Evolutionary conservation across 2,113 vertebrate genomes (phyloP).

Genomic region (Accipiter cooperii): DNA sequence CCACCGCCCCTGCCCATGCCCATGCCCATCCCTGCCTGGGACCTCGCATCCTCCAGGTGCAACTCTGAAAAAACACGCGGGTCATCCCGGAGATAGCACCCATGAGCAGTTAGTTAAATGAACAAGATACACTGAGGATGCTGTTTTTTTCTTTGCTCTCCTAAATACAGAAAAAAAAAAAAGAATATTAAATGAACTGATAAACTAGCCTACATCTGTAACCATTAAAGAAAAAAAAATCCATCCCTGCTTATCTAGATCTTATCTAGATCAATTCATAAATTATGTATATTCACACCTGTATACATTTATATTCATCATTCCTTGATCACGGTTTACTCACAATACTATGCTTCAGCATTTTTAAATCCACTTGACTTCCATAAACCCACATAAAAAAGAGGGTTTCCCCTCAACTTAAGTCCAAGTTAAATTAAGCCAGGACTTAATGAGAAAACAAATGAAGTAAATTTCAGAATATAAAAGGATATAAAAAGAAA

Average conservation of each 20-base stretch:
- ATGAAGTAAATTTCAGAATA: background rate
- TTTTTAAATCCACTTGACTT: background rate
- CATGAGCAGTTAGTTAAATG: too few relatives aligned
- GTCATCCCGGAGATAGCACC: rapidly evolving
- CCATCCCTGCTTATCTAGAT: background rate
- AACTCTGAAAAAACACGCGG: rapidly evolving
- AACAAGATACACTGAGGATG: background rate
- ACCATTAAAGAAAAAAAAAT: background rate
- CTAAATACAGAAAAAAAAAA: background rate
- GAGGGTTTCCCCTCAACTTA: background rate
- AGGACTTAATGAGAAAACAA: background rate
- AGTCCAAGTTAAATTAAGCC: background rate
- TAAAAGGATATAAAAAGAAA: background rate
- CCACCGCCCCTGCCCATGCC: background rate
- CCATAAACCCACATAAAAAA: background rate
- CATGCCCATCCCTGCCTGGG: background rate
- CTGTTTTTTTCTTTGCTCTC: background rate
- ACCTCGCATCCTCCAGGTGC: background rate
- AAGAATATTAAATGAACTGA: background rate
- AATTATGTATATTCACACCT: background rate
- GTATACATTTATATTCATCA: background rate
- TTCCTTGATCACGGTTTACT: background rate
- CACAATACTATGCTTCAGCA: background rate
- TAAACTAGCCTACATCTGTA: background rate
- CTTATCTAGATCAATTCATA: background rate